phyloP scores from a whole-genome alignment of 2,113 vertebrate species.

The Phalacrocorax carbo region DNA sequence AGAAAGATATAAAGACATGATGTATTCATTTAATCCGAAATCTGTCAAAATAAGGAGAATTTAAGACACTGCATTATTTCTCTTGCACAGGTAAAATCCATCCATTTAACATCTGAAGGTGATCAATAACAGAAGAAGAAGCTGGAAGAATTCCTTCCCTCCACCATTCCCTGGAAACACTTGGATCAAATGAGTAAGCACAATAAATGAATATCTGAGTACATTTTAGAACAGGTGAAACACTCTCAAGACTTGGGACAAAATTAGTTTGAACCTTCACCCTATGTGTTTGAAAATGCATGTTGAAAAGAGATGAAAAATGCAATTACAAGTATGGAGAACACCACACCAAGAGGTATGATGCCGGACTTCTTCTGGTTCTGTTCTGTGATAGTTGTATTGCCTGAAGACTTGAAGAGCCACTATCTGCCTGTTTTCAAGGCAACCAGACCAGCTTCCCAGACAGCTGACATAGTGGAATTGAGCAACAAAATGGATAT shows the following conservation, averaged over 20 bases:
- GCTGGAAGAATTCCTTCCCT: neutral
- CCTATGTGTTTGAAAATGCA: neutral
- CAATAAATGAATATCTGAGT: neutral
- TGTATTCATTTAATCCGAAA: neutral
- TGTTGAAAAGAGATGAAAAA: neutral
- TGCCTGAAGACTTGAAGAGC: neutral
- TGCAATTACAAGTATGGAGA: neutral
- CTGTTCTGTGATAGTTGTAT: neutral
- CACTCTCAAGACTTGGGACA: neutral
- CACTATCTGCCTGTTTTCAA: neutral
- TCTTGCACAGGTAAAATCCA: neutral
- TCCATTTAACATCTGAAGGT: neutral
- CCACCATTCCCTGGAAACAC: neutral
- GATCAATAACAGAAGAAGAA: neutral
- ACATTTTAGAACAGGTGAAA: neutral
- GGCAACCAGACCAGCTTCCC: neutral
- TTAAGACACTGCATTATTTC: neutral
- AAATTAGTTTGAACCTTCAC: neutral
- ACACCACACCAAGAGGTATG: neutral
- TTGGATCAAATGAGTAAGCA: neutral
- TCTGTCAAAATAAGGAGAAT: neutral
- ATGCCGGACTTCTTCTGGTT: neutral
- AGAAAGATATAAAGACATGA: neutral
- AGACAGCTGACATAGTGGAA: neutral
- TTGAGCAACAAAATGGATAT: neutral